Evolutionary conservation across 2,888 invertebrate species (phyloP), one percentile per base, ranked within the genome.

Genomic region (Helleia helle): DNA sequence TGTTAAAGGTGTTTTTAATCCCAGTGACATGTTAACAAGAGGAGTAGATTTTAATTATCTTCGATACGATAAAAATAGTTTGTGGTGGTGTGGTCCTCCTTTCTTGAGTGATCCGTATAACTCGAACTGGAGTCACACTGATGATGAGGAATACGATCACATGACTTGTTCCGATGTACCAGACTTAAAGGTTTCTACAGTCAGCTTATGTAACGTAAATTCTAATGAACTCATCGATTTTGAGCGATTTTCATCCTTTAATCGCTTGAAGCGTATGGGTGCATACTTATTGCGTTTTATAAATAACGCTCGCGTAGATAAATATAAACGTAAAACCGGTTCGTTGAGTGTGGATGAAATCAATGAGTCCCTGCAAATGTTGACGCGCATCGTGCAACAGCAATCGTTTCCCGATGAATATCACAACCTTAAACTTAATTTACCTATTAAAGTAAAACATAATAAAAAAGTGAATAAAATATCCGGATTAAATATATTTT

Each of bases 261-360:
- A 4, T 3, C 18, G 18, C 6, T 18, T 18, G 18, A 18, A 18
- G 18, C 6, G 18, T 6, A 18, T 18, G 18, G 43, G 2, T 46
- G 41, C 18, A 36, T 43, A 15, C n/a, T n/a, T n/a, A n/a, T n/a
- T n/a, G n/a, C n/a, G n/a, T n/a, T n/a, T n/a, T n/a, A n/a, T n/a
- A n/a, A 8, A 46, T 9, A 46, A 46, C 11, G 14, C 14, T 7
- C 43, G 41, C 27, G 18, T 6, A 18, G 39, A 30, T 8, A 40
- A 38, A 18, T 11, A 2, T 2, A 34, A 15, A 7, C 17, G 9
- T n/a, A 12, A 18, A 14, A 24, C n/a, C 22, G 46, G 46, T 15
- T 17, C 36, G 11, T 28, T 46, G n/a, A 39, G 25, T n/a, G 31
- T 36, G 12, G 31, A 37, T n/a, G 43, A 46, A 42, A 15, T 46